Evolutionary conservation across 2,888 invertebrate species (phyloP), one percentile per base, ranked within the genome.

Genomic region (Malthinus flaveolus): DNA sequence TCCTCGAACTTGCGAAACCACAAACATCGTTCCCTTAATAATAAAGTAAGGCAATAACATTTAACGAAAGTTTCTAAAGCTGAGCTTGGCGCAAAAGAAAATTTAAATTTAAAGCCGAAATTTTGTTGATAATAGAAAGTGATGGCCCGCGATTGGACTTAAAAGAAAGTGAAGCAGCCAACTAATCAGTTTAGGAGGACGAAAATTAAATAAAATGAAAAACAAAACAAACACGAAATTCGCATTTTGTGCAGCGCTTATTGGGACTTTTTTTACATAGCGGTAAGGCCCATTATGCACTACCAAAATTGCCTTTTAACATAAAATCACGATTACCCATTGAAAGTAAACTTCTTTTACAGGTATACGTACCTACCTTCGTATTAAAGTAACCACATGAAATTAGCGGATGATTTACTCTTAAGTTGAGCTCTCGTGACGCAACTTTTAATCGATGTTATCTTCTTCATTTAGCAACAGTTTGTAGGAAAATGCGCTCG

Each of bases 271-370:
- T 23, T 42, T 42, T n/a, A 23, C 15, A 42, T 15, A 42, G 15
- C 39, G 39, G 23, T 42, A 5, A 15, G 13, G 39, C 15, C 39
- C 23, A 42, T 15, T 42, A 42, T 23, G 23, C 15, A 42, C 39
- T 42, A 42, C 39, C 39, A 42, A 42, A 42, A 42, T 42, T 42
- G 15, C 39, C 39, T 42, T 42, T 42, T n/a, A 42, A 42, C 39
- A 42, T 23, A 13, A 42, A 42, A 42, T 42, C 39, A 42, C 39
- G 39, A 42, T 42, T 42, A 42, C 15, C 23, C 5, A 23, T 23
- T 2, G 23, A 23, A 23, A 23, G 23, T 23, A 23, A 23, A 23
- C 5, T 23, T 23, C 23, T 23, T n/a, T n/a, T n/a, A n/a, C n/a
- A n/a, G n/a, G n/a, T n/a, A n/a, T n/a, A n/a, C n/a, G n/a, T n/a